Evolutionary conservation across 2,797 vertebrate genomes (phyloP), one percentile per base, ranked within the genome.

Genomic region (Cossypha dichroa): DNA sequence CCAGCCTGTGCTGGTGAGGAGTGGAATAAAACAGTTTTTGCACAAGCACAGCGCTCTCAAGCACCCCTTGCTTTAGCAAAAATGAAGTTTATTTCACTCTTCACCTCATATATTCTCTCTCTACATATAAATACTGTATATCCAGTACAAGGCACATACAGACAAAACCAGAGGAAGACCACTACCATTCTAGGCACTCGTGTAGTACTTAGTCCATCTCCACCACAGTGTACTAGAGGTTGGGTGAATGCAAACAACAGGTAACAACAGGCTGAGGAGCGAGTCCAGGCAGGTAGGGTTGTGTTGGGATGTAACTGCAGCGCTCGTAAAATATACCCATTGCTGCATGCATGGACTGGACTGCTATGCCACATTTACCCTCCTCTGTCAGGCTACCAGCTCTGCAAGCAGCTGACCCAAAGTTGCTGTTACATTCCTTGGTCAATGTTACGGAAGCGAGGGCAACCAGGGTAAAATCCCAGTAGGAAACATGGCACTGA

Each of bases 381-480:
- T 97, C 92, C 95, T 72, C 94, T 97, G 97, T 96, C 96, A 93
- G 97, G 97, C 88, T 95, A 97, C 98, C 97, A 97, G 97, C 97
- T 97, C 97, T 45, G 97, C 97, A 98, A 98, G 98, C 98, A 98
- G 96, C 97, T 87, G 84, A 97, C 94, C 96, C 58, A 76, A 98
- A 98, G 97, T 97, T 98, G 98, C 98, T 98, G 97, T 98, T 98
- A 98, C 97, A 98, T 98, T 98, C 98, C 97, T 98, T 26, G 98
- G 97, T 97, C 97, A 97, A 95, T 97, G 97, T 97, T 98, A 98
- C 97, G 96, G 98, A 98, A 98, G 98, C 98, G 97, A 97, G 97
- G 98, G 97, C 93, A 97, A 97, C 97, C 93, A 86, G 90, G 98
- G 98, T 95, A 97, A 98, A 98, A 97, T 98, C 98, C 98, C 98